Evolutionary conservation across 2,113 vertebrate species (phyloP).

Genomic region (Apeltes quadracus): DNA sequence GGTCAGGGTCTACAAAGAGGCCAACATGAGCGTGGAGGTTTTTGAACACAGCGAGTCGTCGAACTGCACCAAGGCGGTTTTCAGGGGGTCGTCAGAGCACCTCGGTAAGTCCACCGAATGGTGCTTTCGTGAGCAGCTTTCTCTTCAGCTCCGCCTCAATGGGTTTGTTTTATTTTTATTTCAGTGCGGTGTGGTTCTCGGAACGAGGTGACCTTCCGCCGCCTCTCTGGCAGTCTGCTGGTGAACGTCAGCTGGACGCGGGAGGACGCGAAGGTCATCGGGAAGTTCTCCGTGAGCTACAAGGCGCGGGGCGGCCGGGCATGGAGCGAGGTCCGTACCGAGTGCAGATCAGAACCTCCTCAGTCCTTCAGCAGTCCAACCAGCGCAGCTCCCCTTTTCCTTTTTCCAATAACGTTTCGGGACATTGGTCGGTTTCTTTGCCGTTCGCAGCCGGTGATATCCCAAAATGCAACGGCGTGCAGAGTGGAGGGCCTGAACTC

Average conservation of each 20-base stretch:
- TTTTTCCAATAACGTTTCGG: neutral
- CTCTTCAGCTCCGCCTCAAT: neutral
- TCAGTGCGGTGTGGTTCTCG: conserved; percentile 73
- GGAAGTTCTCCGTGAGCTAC: conserved; percentile 59
- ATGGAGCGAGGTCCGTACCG: conserved; percentile 66
- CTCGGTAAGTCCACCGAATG: conserved; percentile 52
- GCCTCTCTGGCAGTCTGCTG: conserved; percentile 49
- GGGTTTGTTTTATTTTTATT: neutral
- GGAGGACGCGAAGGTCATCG: neutral
- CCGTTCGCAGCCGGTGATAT: conserved; percentile 30
- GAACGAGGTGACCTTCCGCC: conserved; percentile 22
- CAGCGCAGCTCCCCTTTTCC: too few species aligned
- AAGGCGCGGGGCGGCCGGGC: conserved; percentile 18
- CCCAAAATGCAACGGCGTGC: neutral
- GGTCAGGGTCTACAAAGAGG: too few species aligned
- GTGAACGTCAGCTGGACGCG: conserved; percentile 58
- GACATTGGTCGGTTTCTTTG: neutral
- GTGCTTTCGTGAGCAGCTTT: neutral
- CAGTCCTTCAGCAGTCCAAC: too few species aligned
- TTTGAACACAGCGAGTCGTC: conserved; percentile 37
- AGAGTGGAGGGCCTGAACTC: conserved; percentile 49
- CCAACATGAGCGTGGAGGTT: conserved; percentile 46
- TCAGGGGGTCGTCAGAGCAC: conserved; percentile 39
- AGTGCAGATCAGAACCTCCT: neutral
- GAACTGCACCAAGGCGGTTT: conserved; percentile 63